phyloP scores from a whole-genome alignment of 2,113 vertebrate genomes.

The Corythornis vintsioides region DNA sequence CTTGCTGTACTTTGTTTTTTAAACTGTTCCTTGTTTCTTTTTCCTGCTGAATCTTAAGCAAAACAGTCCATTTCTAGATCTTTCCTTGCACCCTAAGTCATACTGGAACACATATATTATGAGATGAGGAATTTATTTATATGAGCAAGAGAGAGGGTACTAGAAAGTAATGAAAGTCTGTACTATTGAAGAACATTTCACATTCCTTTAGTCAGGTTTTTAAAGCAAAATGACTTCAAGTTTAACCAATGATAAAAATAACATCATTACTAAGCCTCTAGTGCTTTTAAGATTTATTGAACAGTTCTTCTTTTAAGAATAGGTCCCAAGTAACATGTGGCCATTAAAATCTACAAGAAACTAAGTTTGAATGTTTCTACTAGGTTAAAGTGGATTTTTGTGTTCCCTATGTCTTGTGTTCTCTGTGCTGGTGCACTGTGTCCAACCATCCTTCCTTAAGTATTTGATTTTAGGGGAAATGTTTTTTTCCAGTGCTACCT shows the following conservation, averaged over 20 bases:
- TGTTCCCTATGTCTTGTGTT: slow-evolving; percentile 83
- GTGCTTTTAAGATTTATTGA: slow-evolving; percentile 5
- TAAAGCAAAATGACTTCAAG: slow-evolving; percentile 12
- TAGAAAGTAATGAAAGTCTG: background rate
- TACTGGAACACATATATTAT: background rate
- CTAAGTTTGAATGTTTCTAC: slow-evolving; percentile 67
- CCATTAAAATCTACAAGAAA: slow-evolving; percentile 59
- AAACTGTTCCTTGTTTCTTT: background rate
- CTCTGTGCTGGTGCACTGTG: slow-evolving; percentile 82
- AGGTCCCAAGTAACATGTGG: slow-evolving; percentile 32
- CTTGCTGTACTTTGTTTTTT: background rate
- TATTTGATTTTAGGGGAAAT: slow-evolving; percentile 67
- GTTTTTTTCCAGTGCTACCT: slow-evolving; percentile 52
- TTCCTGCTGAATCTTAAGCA: background rate
- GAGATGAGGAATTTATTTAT: background rate
- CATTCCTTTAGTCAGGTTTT: background rate
- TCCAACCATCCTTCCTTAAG: slow-evolving; percentile 82
- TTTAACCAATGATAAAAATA: background rate
- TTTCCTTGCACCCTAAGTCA: background rate
- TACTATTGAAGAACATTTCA: slow-evolving; percentile 30
- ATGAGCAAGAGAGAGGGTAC: background rate
- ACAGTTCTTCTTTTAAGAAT: slow-evolving; percentile 1
- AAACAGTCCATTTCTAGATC: slow-evolving; percentile 4
- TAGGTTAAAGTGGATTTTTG: slow-evolving; percentile 86
- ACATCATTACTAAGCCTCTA: background rate